Evolutionary conservation across 2,113 vertebrate genomes (phyloP).

Genomic region (Pelodiscus sinensis): DNA sequence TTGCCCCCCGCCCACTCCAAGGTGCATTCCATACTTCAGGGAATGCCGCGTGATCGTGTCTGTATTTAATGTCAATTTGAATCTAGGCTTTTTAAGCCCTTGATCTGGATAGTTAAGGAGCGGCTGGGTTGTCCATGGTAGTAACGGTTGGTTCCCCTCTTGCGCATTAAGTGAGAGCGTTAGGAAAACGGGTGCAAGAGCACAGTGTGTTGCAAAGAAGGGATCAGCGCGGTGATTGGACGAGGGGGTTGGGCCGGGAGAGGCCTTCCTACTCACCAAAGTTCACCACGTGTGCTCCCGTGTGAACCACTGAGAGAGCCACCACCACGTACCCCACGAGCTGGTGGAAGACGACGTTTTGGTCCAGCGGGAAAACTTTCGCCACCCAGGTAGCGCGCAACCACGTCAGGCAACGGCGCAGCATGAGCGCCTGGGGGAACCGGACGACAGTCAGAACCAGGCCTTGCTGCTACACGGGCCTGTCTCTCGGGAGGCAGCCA

Average conservation of each 20-base stretch:
- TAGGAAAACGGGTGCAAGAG: fast-evolving
- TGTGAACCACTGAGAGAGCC: conserved; percentile 77
- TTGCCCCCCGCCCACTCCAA: no score
- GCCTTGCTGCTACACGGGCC: not conserved
- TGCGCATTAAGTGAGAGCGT: fast-evolving
- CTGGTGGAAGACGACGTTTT: conserved; percentile 86
- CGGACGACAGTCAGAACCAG: not conserved
- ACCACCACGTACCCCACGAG: conserved; percentile 85
- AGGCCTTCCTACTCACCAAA: conserved; percentile 77
- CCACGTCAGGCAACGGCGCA: conserved; percentile 87
- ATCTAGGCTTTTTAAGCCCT: not conserved
- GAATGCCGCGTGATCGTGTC: not conserved
- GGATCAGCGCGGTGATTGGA: not conserved
- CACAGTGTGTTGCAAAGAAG: fast-evolving
- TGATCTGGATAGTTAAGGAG: not conserved
- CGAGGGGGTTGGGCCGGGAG: fast-evolving
- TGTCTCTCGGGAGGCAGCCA: not conserved
- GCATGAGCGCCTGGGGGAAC: conserved; percentile 84
- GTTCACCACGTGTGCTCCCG: conserved; percentile 81
- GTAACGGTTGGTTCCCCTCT: not conserved
- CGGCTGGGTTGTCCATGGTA: not conserved
- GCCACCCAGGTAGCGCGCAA: conserved; percentile 84
- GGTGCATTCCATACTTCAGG: not conserved
- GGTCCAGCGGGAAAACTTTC: conserved; percentile 86
- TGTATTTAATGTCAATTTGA: not conserved